phyloP scores from a whole-genome alignment of 2,113 vertebrate species.

The Castor canadensis region DNA sequence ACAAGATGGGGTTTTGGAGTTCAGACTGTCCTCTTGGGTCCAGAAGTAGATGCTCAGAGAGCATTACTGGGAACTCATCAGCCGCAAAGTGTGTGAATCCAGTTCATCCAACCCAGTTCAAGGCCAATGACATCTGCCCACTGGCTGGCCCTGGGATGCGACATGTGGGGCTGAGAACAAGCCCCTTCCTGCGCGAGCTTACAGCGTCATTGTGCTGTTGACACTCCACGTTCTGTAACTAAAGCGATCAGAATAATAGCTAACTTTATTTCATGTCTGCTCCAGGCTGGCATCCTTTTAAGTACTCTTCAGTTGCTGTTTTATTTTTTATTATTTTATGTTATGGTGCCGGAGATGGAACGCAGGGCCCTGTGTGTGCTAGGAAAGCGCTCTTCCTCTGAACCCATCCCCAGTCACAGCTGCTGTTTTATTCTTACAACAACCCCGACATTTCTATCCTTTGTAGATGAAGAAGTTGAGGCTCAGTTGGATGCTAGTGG shows the following conservation, averaged over 20 bases:
- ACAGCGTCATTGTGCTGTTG: accelerated
- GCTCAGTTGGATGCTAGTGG: no score
- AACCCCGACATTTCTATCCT: no score
- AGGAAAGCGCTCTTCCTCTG: background rate
- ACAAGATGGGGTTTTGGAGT: accelerated
- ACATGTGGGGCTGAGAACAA: background rate
- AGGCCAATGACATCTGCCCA: accelerated
- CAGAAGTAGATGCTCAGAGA: background rate
- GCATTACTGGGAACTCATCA: background rate
- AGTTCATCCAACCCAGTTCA: no score
- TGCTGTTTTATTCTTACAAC: background rate
- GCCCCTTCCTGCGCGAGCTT: background rate
- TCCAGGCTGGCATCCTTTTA: background rate
- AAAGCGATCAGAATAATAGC: background rate
- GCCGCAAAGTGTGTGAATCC: no score
- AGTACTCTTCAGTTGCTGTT: background rate
- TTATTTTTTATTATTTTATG: background rate
- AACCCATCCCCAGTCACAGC: background rate
- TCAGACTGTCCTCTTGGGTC: no score
- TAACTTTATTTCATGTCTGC: background rate
- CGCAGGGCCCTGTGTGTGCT: background rate
- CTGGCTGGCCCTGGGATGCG: accelerated
- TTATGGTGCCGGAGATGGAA: background rate
- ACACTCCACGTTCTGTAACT: background rate
- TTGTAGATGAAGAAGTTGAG: background rate